Base-by-base conservation (phyloP, 2,797 vertebrate species). In the Poecilia wingei region DNA sequence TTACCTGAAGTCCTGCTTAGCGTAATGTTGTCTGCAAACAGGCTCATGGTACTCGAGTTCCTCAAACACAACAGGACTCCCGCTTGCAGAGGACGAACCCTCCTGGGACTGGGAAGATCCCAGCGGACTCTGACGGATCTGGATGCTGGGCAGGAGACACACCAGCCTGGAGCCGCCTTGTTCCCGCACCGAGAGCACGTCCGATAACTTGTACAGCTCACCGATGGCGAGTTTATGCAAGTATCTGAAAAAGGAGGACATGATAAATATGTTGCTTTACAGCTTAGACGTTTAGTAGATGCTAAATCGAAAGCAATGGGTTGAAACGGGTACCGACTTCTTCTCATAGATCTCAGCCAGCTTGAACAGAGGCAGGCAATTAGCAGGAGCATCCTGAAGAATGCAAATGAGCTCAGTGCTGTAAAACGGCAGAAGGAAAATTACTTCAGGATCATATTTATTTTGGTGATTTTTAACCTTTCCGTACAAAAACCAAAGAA, bases 281-380 rank as follows among this genome's bases (percentile, higher is more conserved):
- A 46, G 41, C 1, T 46, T 18, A 28, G 68, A 70, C n/a, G 8
- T 28, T 7, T 7, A 18, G 12, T 36, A 2, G 73, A 79, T 47
- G 16, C 10, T 6, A 33, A 41, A 33, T 2, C 1, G 36, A 68
- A 41, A 41, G 36, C 8, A 68, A 39, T 0, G 0, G 33, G 3
- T 2, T 18, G 12, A 41, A 45, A 79, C 0, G 0, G 46, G 13
- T 41, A 74, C 97, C 92, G 94, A 99, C 98, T 97, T 99, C 89
- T 98, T 99, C 89, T 99, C 98, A 89, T 98, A 99, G 82, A 98
- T 97, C 87, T 99, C 98, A 22, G 95, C 96, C 76, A 99, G 98
- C 83, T 99, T 99, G 93, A 97, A 98, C 18, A 99, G 93, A 78
- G 98, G 98, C 83, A 99, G 96, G 83, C 98, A 99, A 87, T 95